A percentile compares a stretch with the other conserved stretches of the same genome.
Evolutionary conservation across 92 coral and sea anemone genomes (phyloP).

Genomic region (Anthopleura xanthogrammica): DNA sequence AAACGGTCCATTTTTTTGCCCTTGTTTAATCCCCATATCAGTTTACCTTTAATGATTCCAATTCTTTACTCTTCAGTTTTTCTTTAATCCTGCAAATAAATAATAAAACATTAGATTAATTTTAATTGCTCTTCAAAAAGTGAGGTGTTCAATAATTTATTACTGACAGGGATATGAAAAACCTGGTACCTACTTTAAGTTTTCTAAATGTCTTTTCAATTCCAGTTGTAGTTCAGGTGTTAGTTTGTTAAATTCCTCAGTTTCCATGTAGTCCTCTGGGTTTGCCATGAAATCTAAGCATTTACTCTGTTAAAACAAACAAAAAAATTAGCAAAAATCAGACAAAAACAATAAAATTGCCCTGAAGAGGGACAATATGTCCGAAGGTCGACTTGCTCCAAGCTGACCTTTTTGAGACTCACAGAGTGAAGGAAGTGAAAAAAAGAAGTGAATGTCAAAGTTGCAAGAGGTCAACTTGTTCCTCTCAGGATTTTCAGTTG

Average conservation of each 20-base stretch:
- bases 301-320: conserved; percentile 36
- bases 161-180: background rate
- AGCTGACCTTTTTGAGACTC: too few species aligned
- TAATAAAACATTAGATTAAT: background rate
- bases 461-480: too few species aligned
- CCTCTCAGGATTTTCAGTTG: too few species aligned
- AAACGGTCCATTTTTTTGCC: too few species aligned
- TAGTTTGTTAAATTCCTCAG: conserved; percentile 51
- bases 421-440: too few species aligned
- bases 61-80: background rate
- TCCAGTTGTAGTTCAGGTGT: conserved; percentile 49
- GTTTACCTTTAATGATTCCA: background rate
- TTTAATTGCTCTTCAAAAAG: too few species aligned
- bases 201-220: conserved; percentile 15
- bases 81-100: background rate
- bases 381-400: too few species aligned
- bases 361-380: too few species aligned
- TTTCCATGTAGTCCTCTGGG: conserved; percentile 47
- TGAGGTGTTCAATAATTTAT: background rate
- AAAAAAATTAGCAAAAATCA: background rate
- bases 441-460: too few species aligned
- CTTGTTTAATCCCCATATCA: background rate
- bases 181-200: background rate
- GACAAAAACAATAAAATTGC: too few species aligned
- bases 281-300: conserved; percentile 45